Evolutionary conservation across 1,140 invertebrate species (phyloP).

Genomic region (Hycleus cichorii): DNA sequence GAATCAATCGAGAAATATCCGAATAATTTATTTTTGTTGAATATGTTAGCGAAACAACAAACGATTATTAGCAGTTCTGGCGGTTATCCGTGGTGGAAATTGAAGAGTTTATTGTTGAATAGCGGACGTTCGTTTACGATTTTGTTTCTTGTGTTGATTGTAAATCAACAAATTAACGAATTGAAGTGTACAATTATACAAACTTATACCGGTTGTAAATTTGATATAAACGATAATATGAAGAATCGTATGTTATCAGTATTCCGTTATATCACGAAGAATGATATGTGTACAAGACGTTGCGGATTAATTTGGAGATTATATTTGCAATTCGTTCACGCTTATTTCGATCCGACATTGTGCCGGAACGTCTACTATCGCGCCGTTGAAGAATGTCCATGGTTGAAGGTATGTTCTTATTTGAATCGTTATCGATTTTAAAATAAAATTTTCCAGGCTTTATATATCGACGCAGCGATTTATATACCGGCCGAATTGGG

Average conservation of each 20-base stretch:
- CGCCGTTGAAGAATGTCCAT: constrained; percentile 58
- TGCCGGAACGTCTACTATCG: constrained; percentile 45
- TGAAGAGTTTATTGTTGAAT: constrained; percentile 33
- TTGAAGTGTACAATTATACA: constrained; percentile 26
- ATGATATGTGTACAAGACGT: constrained; percentile 39
- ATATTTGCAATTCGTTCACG: constrained; percentile 47
- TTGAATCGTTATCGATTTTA: background rate
- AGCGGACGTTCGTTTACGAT: constrained; percentile 33
- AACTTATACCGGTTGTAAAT: constrained; percentile 32
- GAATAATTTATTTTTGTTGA: constrained; percentile 50
- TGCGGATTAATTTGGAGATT: constrained; percentile 53
- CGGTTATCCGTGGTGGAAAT: constrained; percentile 38
- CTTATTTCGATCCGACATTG: constrained; percentile 27
- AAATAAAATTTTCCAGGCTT: constrained; percentile 35
- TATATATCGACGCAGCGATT: constrained; percentile 48
- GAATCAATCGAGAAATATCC: constrained; percentile 45
- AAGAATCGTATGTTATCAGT: constrained; percentile 37
- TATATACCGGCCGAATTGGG: constrained; percentile 47
- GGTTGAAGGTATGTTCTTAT: constrained; percentile 50
- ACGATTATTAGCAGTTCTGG: constrained; percentile 34
- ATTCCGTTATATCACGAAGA: constrained; percentile 35
- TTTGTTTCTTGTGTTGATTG: constrained; percentile 37
- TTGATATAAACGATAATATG: constrained; percentile 15
- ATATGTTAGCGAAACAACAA: constrained; percentile 34
- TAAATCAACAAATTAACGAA: constrained; percentile 27